phyloP scores from a whole-genome alignment of 2,113 vertebrate species.

The Nyctibius bracteatus region DNA sequence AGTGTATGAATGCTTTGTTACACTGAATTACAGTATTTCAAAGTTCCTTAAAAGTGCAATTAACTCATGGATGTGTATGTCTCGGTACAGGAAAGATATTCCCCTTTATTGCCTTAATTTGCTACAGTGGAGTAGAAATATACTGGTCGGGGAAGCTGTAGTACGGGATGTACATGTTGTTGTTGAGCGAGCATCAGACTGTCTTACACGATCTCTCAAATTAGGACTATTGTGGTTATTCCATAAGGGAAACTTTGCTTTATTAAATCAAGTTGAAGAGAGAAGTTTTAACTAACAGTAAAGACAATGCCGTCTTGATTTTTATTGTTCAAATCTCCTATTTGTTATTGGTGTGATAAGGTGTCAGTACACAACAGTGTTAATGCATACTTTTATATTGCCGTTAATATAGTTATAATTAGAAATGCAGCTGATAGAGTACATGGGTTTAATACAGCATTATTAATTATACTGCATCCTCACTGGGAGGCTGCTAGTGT shows the following conservation, averaged over 20 bases:
- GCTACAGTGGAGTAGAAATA: background rate
- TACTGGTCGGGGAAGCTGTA: background rate
- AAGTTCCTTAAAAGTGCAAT: background rate
- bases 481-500: slow-evolving; percentile 11
- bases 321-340: background rate
- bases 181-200: background rate
- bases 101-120: background rate
- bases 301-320: background rate
- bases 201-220: background rate
- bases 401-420: slow-evolving; percentile 66
- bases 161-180: background rate
- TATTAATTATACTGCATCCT: slow-evolving; percentile 56
- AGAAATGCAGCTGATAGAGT: slow-evolving; percentile 56
- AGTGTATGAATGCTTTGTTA: background rate
- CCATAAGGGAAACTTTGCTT: background rate
- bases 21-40: background rate
- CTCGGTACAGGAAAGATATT: background rate
- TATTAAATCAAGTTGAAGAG: slow-evolving; percentile 17
- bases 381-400: slow-evolving; percentile 7
- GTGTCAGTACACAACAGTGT: background rate
- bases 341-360: background rate
- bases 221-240: background rate
- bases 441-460: slow-evolving; percentile 60
- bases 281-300: slow-evolving; percentile 14
- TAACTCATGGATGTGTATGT: background rate